These are phyloP conservation scores for Tupiocoris notatus DNA, from an alignment of 2,888 invertebrate genomes.

Conservation along the genomic window DNA sequence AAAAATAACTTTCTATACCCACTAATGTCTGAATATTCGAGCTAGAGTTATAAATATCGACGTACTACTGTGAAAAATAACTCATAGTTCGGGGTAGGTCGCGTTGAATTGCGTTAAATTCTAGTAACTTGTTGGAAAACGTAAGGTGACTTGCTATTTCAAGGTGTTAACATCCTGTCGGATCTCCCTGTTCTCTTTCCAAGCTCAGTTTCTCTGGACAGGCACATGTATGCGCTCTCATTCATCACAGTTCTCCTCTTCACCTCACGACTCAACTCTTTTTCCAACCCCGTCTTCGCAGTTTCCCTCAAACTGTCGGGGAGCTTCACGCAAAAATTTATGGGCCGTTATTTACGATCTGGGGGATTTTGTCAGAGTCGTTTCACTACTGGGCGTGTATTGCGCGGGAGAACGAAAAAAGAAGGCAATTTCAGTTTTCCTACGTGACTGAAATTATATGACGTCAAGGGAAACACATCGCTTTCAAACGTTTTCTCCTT, in stretches of 20 bases:
- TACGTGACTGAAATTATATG: slow-evolving; percentile 29
- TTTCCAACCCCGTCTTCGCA: background rate
- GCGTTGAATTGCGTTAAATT: no score
- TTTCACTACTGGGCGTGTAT: background rate
- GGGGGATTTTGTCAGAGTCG: background rate
- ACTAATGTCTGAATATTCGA: no score
- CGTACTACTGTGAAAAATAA: no score
- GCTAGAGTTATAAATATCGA: no score
- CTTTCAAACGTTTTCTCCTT: background rate
- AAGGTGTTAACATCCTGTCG: background rate
- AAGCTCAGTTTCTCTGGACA: background rate
- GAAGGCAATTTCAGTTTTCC: slow-evolving; percentile 29
- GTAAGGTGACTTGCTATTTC: no score
- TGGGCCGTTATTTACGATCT: slow-evolving; percentile 25
- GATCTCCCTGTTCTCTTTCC: background rate
- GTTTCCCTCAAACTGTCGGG: slow-evolving; percentile 28
- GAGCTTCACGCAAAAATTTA: slow-evolving; percentile 22
- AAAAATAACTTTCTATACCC: no score
- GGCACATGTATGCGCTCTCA: background rate
- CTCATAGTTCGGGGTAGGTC: no score
- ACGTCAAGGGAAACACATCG: background rate
- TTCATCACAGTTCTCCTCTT: slow-evolving; percentile 10
- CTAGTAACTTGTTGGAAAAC: no score
- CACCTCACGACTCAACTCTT: slow-evolving; percentile 1
- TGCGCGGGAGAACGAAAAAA: background rate